These are phyloP conservation scores for Parasteatoda lunata DNA, from an alignment of 2,888 invertebrate species.

Conservation along the genomic window DNA sequence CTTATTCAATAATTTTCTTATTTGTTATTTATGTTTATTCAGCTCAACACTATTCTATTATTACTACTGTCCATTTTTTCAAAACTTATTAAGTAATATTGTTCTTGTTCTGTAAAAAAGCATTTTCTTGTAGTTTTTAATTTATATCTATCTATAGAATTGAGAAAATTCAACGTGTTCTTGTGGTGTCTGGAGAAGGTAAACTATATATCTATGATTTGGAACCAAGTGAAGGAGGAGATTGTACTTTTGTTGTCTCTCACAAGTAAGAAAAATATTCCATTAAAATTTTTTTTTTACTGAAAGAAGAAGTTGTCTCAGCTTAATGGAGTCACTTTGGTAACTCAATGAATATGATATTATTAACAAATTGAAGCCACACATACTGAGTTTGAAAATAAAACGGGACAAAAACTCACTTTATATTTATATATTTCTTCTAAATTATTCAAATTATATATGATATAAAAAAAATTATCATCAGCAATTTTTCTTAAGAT, in stretches of 20 bases:
- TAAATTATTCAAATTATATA: neutral
- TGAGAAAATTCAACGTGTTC: constrained; percentile 83
- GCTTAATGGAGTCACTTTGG: neutral
- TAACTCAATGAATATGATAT: neutral
- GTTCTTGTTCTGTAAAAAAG: too few species aligned
- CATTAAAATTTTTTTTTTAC: neutral
- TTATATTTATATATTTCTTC: neutral
- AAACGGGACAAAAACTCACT: neutral
- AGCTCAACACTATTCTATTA: too few species aligned
- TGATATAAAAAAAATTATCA: neutral
- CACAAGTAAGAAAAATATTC: constrained; percentile 38
- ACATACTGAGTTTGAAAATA: neutral
- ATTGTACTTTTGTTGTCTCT: constrained; percentile 81
- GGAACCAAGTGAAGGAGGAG: constrained; percentile 89
- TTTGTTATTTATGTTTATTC: too few species aligned
- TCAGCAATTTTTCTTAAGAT: too few species aligned
- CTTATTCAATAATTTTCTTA: too few species aligned
- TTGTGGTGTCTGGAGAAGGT: constrained; percentile 94
- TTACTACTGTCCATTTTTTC: too few species aligned
- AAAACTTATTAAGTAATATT: too few species aligned
- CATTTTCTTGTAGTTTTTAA: too few species aligned
- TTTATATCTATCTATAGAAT: constrained; percentile 17
- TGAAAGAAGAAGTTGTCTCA: neutral
- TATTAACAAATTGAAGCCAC: neutral
- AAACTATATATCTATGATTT: constrained; percentile 94